Base-by-base conservation (phyloP, 2,113 vertebrate genomes). In the Myxocyprinus asiaticus region DNA sequence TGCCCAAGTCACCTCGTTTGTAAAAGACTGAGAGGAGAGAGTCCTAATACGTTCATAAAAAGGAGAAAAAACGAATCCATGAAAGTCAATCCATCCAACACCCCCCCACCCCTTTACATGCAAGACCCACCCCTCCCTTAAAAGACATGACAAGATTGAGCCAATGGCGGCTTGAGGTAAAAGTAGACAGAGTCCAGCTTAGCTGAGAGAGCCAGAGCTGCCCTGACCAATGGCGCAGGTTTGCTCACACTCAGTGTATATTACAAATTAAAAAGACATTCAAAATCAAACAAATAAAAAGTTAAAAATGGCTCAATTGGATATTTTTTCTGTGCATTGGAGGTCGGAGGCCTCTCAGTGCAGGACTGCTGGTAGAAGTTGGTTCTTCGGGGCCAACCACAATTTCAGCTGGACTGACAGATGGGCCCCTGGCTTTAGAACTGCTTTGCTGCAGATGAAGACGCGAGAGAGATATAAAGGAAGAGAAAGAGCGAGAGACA, bases 291-390 rank as follows among this genome's bases (percentile, higher is more conserved):
- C 5, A 67, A 58, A 88, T 84, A 64, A 85, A 93, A 93, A 63
- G 68, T 51, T 89, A 91, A 89, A 33, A 96, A 96, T 97, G 96
- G 96, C 95, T 97, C 96, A 93, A 95, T 90, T 85, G 88, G 90
- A 74, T 83, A 33, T 33, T 33, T 84, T 50, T 82, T 91, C 82
- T 92, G 92, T 91, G 94, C 92, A 91, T 90, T 86, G 92, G 90
- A 93, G 93, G 88, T 91, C 89, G 43, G 53, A 6, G 87, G 91
- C 87, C 77, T 89, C 80, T 90, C 95, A 93, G 95, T 94, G 94
- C 95, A 92, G 87, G 91, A 91, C 93, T 96, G 96, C 96, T 96
- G 95, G 95, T 95, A 91, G 90, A 86, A 89, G 93, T 89, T 94
- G 91, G 92, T 89, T 93, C 87, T 77, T 91, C 85, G 85, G 79